Conservation (phyloP, 2,888 invertebrate species). For the Ophion ellenae region DNA sequence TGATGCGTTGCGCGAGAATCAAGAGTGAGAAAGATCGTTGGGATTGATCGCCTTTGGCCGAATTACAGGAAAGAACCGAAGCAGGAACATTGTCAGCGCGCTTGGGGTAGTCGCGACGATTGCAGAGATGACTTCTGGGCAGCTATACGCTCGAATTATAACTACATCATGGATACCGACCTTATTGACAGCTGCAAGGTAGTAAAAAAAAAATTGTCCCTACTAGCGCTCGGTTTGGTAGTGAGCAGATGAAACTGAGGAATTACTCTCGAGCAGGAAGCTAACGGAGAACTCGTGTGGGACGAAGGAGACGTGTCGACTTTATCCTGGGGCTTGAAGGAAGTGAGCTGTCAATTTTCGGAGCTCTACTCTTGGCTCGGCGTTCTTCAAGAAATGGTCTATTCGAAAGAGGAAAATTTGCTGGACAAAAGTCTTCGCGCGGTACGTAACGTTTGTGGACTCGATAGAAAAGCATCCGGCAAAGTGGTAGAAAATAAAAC, state of each 20-base stretch:
- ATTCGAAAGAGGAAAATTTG: constrained; percentile 90
- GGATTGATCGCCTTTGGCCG: constrained; percentile 16
- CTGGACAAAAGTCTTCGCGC: constrained; percentile 88
- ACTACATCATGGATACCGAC: constrained; percentile 97
- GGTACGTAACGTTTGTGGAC: constrained; percentile 83
- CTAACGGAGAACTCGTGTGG: constrained; percentile 90
- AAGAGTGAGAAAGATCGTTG: not conserved
- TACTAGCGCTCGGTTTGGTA: not conserved
- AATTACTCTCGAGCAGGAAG: constrained; percentile 85
- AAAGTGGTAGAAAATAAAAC: not conserved
- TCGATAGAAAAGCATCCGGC: not conserved
- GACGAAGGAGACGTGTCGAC: constrained; percentile 86
- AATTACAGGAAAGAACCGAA: constrained; percentile 87
- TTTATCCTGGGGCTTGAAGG: constrained; percentile 90
- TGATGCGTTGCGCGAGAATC: not conserved
- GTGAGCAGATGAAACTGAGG: not conserved
- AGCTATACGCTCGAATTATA: constrained; percentile 94
- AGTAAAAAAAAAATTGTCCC: constrained; percentile 56
- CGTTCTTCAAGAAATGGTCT: constrained; percentile 91
- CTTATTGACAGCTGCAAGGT: constrained; percentile 95
- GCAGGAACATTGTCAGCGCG: constrained; percentile 89
- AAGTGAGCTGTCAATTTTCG: constrained; percentile 91
- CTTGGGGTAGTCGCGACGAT: constrained; percentile 91
- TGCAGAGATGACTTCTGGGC: constrained; percentile 96
- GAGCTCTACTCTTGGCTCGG: constrained; percentile 93